These are phyloP conservation scores for Chelon auratus DNA, from an alignment of 2,797 vertebrate genomes.

Conservation along the genomic window DNA sequence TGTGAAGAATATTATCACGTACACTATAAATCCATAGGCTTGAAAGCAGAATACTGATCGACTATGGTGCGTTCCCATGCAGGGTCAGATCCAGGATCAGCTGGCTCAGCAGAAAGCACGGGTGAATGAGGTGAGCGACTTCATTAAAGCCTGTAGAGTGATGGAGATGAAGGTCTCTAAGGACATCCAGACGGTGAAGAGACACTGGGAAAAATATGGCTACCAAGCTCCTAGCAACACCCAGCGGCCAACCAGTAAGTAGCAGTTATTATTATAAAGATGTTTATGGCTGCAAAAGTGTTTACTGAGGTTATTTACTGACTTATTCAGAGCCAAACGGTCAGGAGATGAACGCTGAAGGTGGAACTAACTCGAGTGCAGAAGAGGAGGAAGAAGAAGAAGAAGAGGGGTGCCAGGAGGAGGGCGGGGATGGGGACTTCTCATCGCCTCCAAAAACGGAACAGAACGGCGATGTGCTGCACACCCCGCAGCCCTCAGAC, in stretches of 20 bases:
- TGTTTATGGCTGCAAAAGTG: not conserved
- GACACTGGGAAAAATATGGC: constrained; percentile 88
- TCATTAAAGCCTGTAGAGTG: constrained; percentile 86
- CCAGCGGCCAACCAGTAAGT: constrained; percentile 79
- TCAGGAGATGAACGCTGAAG: constrained; percentile 33
- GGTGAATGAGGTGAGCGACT: constrained; percentile 74
- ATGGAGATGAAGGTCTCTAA: constrained; percentile 83
- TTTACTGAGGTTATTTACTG: no score
- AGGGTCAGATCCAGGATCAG: constrained; percentile 83
- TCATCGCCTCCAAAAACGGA: constrained; percentile 31
- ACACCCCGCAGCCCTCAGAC: constrained; percentile 89
- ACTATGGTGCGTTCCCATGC: not conserved
- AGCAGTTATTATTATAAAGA: not conserved
- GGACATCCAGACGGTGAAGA: constrained; percentile 85
- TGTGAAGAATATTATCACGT: not conserved
- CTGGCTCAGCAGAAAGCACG: constrained; percentile 74
- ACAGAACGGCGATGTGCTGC: constrained; percentile 56
- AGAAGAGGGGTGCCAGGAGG: constrained; percentile 29
- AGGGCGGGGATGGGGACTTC: not conserved
- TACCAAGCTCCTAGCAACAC: constrained; percentile 76
- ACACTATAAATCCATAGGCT: not conserved
- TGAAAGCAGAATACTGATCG: not conserved
- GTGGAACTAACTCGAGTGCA: not conserved
- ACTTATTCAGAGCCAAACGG: constrained; percentile 31
- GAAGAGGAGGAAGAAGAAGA: constrained; percentile 4